These are phyloP conservation scores for Antechinus stuartii DNA, from an alignment of 2,113 vertebrate genomes.

Conservation along the genomic window DNA sequence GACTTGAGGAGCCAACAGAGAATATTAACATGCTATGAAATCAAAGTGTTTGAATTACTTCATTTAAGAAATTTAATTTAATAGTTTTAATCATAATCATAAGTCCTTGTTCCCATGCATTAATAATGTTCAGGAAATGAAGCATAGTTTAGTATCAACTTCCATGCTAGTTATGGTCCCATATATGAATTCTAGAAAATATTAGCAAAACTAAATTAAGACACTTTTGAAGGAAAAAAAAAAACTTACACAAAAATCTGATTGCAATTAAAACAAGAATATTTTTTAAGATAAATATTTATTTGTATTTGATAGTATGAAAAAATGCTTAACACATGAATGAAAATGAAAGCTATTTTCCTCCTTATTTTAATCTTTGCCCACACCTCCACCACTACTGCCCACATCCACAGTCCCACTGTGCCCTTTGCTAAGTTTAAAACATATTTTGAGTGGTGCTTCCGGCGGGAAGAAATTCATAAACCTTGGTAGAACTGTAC, in stretches of 20 bases:
- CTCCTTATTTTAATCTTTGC: neutral
- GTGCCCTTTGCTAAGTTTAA: neutral
- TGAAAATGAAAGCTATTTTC: neutral
- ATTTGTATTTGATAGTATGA: neutral
- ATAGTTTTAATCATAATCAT: neutral
- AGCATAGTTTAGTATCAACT: neutral
- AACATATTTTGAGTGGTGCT: neutral
- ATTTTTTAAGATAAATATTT: neutral
- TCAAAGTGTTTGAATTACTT: neutral
- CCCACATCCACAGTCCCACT: neutral
- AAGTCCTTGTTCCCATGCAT: neutral
- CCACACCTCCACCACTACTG: neutral
- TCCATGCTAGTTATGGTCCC: neutral
- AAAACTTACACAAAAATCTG: neutral
- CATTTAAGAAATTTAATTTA: conserved; percentile 13
- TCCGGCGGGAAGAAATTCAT: neutral
- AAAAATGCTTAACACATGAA: neutral
- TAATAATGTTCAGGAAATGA: neutral
- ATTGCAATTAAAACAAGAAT: neutral
- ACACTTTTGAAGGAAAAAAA: neutral
- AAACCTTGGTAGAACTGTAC: neutral
- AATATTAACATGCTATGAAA: neutral
- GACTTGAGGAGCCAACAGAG: neutral
- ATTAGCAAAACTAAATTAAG: neutral
- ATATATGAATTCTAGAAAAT: neutral